These are phyloP conservation scores for Calidris pugnax DNA, from an alignment of 2,113 vertebrate genomes.

Conservation along the genomic window DNA sequence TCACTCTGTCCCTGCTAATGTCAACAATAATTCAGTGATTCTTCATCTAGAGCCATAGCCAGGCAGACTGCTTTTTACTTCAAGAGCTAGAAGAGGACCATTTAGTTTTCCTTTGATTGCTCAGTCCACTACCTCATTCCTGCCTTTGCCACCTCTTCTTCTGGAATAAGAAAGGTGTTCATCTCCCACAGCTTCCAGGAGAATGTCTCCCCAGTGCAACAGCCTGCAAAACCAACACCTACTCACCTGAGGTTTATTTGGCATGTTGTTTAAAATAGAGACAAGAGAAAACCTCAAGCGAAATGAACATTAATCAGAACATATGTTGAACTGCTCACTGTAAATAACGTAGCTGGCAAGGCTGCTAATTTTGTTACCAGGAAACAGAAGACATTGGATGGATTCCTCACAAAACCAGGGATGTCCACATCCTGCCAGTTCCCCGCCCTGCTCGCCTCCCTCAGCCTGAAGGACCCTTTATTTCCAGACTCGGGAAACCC, in stretches of 20 bases:
- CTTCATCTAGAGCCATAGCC: neutral
- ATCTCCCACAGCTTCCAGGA: neutral
- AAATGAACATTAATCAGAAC: slow-evolving; percentile 1
- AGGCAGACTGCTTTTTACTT: neutral
- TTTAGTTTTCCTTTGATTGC: neutral
- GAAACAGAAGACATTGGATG: neutral
- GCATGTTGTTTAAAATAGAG: neutral
- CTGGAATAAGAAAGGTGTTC: neutral
- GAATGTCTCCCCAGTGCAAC: neutral
- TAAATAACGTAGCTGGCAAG: neutral
- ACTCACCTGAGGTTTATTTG: neutral
- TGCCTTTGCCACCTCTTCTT: accelerated
- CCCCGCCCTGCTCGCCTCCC: neutral
- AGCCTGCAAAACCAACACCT: neutral
- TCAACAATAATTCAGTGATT: neutral
- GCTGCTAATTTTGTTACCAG: neutral
- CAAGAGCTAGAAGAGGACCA: neutral
- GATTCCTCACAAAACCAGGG: neutral
- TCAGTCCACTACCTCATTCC: neutral
- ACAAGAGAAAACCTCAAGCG: neutral
- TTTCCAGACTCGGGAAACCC: neutral
- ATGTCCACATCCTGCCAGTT: neutral
- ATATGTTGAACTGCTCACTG: neutral
- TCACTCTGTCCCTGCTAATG: neutral
- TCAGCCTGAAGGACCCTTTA: accelerated